Percentiles rank a stretch among this genome's conserved stretches.
phyloP scores from a whole-genome alignment of 2,113 vertebrate genomes.

The Aptenodytes patagonicus region DNA sequence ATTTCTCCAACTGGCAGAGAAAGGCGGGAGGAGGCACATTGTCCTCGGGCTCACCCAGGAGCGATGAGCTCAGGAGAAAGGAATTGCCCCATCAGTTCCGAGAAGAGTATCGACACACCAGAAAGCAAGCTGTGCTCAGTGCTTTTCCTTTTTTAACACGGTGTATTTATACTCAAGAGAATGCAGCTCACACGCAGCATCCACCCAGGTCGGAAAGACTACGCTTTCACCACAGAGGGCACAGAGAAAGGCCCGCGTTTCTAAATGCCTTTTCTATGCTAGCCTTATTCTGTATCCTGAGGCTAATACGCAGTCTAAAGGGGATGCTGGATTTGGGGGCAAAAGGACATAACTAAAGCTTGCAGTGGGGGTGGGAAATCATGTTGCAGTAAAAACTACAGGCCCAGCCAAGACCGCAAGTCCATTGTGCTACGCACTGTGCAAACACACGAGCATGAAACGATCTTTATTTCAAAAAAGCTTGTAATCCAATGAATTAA shows the following conservation, averaged over 20 bases:
- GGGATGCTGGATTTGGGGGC: neutral
- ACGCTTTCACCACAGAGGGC: neutral
- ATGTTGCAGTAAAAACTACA: neutral
- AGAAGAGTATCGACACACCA: conserved; percentile 17
- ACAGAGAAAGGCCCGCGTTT: neutral
- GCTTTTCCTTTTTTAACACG: conserved; percentile 16
- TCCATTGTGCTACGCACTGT: neutral
- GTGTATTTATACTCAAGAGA: conserved; percentile 45
- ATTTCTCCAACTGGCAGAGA: neutral
- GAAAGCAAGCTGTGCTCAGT: neutral
- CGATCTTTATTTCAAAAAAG: neutral
- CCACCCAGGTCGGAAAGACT: neutral
- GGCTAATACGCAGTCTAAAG: neutral
- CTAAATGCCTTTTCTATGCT: neutral
- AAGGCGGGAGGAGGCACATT: neutral
- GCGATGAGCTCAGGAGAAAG: conserved; percentile 37
- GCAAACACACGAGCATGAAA: neutral
- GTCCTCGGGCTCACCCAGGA: neutral
- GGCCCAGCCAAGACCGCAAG: neutral
- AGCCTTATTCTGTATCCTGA: neutral
- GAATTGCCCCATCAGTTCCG: conserved; percentile 36
- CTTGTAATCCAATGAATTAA: neutral
- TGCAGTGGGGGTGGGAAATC: neutral
- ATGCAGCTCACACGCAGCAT: neutral
- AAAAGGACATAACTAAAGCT: neutral